Evolutionary conservation across 2,888 invertebrate species (phyloP).

Genomic region (Xestia rhomboidea): DNA sequence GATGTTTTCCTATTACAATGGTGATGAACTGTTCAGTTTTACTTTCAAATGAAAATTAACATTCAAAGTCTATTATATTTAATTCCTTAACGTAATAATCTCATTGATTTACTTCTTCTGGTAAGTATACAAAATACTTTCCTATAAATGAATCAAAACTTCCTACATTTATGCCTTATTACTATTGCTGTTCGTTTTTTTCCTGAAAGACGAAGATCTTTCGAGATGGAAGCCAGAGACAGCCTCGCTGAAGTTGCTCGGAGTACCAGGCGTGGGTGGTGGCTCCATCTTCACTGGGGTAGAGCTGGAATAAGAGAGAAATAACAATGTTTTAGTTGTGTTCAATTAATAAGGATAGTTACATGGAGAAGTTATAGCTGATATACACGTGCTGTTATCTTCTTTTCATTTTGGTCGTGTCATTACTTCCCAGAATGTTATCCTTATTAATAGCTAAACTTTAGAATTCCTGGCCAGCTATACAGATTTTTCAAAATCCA

Average conservation of each 20-base stretch:
- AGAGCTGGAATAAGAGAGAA: constrained; percentile 65
- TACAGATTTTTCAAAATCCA: no score
- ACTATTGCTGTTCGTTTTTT: constrained; percentile 68
- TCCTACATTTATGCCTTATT: neutral
- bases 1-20: no score
- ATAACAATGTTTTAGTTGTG: neutral
- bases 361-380: no score
- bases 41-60: neutral
- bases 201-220: constrained; percentile 83
- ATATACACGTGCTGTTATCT: no score
- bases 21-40: neutral
- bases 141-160: neutral
- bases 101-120: constrained; percentile 9
- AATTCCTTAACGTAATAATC: constrained; percentile 20
- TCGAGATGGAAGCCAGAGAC: constrained; percentile 82
- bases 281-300: constrained; percentile 65
- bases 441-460: no score
- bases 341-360: neutral
- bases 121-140: neutral
- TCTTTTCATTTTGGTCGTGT: no score
- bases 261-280: constrained; percentile 74
- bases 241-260: constrained; percentile 82
- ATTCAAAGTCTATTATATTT: neutral
- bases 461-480: no score
- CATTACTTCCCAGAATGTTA: no score